A percentile compares a stretch with the other conserved stretches of the same genome.
Evolutionary conservation across 2,797 vertebrate species (phyloP).

Genomic region (Rhinatrema bivittatum): DNA sequence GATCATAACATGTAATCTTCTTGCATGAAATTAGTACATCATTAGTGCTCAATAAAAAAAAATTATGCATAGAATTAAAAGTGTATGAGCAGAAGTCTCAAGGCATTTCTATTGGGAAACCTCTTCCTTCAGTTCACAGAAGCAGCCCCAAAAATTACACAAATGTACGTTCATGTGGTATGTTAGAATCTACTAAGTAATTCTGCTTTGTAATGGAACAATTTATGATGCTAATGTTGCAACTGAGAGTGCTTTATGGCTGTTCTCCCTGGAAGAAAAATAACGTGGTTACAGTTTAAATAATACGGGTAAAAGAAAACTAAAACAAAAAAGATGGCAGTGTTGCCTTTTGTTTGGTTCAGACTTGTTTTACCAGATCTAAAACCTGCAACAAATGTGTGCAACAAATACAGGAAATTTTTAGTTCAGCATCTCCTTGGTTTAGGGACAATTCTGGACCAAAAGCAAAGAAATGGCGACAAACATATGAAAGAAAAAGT

Average conservation of each 20-base stretch:
- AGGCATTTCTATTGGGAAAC: too few species aligned
- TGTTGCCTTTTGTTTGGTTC: conserved; percentile 51
- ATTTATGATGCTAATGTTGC: conserved; percentile 66
- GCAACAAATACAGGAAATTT: conserved; percentile 10
- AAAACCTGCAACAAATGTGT: conserved; percentile 2
- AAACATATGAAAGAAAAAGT: conserved; percentile 30
- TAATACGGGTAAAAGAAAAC: conserved; percentile 15
- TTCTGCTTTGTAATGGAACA: conserved; percentile 61
- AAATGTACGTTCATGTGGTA: conserved; percentile 49
- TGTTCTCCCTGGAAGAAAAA: conserved; percentile 60
- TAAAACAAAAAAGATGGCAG: conserved; percentile 34
- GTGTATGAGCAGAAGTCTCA: too few species aligned
- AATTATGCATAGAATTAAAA: too few species aligned
- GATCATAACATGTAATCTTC: too few species aligned
- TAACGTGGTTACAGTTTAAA: conserved; percentile 37
- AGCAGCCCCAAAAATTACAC: conserved; percentile 51
- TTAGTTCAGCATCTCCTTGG: conserved; percentile 23
- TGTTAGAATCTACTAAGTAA: conserved; percentile 51
- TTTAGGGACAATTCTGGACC: conserved; percentile 56
- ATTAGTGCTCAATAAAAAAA: too few species aligned
- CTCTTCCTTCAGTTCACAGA: conserved; percentile 60
- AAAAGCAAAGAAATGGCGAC: conserved; percentile 46
- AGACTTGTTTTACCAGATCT: conserved; percentile 48
- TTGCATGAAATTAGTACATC: too few species aligned
- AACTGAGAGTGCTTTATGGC: conserved; percentile 65